Evolutionary conservation across 2,888 invertebrate species (phyloP).

Genomic region (Limnephilus lunatus): DNA sequence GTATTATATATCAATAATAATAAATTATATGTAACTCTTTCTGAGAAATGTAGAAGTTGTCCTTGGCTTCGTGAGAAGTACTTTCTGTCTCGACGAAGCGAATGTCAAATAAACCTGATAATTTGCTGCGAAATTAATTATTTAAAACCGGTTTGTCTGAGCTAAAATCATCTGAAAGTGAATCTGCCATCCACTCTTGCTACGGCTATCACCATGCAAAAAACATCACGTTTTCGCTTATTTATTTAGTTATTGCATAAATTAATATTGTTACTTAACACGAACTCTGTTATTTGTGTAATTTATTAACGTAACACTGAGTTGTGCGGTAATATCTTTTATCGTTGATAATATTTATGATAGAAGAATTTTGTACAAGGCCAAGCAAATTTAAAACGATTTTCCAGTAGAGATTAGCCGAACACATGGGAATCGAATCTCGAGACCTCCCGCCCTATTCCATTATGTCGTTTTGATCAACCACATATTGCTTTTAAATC

Average conservation of each 20-base stretch:
- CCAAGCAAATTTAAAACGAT: too few species aligned
- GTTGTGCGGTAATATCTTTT: not conserved
- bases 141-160: not conserved
- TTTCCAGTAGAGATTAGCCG: too few species aligned
- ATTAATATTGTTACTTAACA: not conserved
- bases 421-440: too few species aligned
- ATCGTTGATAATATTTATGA: not conserved
- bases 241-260: not conserved
- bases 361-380: too few species aligned
- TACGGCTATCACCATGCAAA: not conserved
- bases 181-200: not conserved
- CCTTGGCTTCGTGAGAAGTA: conserved; percentile 11
- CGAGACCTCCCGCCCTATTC: too few species aligned
- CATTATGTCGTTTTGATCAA: too few species aligned
- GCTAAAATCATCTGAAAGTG: conserved; percentile 2
- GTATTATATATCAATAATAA: not conserved
- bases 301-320: not conserved
- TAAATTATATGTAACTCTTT: conserved; percentile 19
- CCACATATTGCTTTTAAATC: too few species aligned
- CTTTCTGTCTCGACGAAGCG: not conserved
- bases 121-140: not conserved
- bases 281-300: not conserved
- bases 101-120: conserved; percentile 38
- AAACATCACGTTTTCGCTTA: not conserved
- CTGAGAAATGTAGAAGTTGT: not conserved